Percentiles rank a stretch among this genome's conserved stretches.
phyloP scores from a whole-genome alignment of 2,113 vertebrate species.

The Gallinago undulata region DNA sequence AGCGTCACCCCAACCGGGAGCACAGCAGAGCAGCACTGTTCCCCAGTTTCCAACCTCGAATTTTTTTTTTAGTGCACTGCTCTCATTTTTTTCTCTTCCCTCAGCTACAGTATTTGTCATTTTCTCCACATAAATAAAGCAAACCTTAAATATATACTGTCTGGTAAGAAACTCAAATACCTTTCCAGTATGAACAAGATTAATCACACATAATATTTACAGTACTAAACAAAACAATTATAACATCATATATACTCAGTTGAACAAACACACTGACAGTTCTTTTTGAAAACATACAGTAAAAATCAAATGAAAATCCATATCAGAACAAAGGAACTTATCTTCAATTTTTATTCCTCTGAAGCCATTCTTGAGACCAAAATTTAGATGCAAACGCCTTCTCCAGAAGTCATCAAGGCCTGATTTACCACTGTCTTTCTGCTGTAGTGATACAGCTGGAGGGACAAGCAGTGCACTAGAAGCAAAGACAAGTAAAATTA shows the following conservation, averaged over 20 bases:
- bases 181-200: slow-evolving; percentile 22
- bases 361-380: background rate
- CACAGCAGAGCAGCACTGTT: background rate
- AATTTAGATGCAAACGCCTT: background rate
- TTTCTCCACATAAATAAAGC: slow-evolving; percentile 42
- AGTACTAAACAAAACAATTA: slow-evolving; percentile 64
- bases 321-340: background rate
- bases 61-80: background rate
- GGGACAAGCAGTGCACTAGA: background rate
- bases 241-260: slow-evolving; percentile 56
- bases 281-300: slow-evolving; percentile 24
- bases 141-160: slow-evolving; percentile 40
- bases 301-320: background rate
- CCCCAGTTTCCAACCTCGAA: background rate
- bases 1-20: background rate
- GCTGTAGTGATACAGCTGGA: background rate
- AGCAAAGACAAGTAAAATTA: background rate
- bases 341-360: slow-evolving; percentile 26
- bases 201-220: slow-evolving; percentile 46
- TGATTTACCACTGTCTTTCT: background rate
- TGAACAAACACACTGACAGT: slow-evolving; percentile 55
- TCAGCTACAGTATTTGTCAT: slow-evolving; percentile 18
- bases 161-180: slow-evolving; percentile 6
- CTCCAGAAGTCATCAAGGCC: background rate
- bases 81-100: background rate